A percentile compares a stretch with the other conserved stretches of the same genome.
phyloP scores from a whole-genome alignment of 2,888 invertebrate species.

The Epinotia nisella region DNA sequence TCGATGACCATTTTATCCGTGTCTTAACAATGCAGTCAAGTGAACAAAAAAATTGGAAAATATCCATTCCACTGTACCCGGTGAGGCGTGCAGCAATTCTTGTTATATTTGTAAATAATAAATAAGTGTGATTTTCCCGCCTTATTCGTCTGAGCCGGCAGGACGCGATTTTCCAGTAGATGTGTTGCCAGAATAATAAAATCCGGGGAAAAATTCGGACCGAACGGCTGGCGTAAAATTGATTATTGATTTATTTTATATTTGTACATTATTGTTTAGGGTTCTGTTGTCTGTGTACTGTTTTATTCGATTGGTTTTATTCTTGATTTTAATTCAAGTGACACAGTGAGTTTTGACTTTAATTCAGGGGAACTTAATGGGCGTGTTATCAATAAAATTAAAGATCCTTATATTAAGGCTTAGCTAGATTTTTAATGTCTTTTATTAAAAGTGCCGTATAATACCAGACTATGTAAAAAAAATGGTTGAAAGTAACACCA shows the following conservation, averaged over 20 bases:
- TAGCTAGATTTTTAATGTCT: background rate
- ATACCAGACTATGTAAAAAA: no score
- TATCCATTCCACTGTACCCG: constrained; percentile 35
- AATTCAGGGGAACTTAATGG: background rate
- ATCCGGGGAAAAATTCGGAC: constrained; percentile 68
- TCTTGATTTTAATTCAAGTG: background rate
- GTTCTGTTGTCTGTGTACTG: constrained; percentile 14
- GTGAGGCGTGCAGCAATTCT: constrained; percentile 47
- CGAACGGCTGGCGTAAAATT: constrained; percentile 78
- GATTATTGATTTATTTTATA: constrained; percentile 80
- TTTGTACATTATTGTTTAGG: constrained; percentile 48
- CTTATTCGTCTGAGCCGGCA: constrained; percentile 56
- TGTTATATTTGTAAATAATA: constrained; percentile 60
- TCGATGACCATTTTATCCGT: constrained; percentile 6
- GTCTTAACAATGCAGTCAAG: constrained; percentile 35
- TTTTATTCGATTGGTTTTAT: background rate
- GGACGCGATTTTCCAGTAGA: constrained; percentile 77
- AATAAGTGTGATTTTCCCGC: constrained; percentile 66
- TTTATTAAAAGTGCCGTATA: background rate
- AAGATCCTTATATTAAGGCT: background rate
- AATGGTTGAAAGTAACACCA: no score
- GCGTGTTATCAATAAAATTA: background rate
- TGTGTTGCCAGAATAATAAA: constrained; percentile 74
- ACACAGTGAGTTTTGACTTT: background rate
- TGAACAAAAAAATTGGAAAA: constrained; percentile 40